Conservation (phyloP, 1,140 invertebrate genomes). For the Hyles euphorbiae region DNA sequence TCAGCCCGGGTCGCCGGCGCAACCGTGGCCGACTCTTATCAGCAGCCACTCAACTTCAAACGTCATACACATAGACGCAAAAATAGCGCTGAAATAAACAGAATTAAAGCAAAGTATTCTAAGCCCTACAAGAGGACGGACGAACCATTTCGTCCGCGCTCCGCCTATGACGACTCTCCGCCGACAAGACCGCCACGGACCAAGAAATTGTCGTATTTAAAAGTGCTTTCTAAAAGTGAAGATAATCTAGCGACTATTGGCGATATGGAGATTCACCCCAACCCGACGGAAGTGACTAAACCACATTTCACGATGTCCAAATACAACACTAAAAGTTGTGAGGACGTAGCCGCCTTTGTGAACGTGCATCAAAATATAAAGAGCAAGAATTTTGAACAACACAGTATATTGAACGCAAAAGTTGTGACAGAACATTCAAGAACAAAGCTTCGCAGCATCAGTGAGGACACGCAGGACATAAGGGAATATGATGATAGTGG, state of each 20-base stretch:
- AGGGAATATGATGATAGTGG: conserved; percentile 52
- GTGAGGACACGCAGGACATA: conserved; percentile 40
- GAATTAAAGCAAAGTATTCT: conserved; percentile 72
- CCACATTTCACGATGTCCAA: conserved; percentile 41
- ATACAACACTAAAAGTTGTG: conserved; percentile 62
- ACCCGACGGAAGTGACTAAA: conserved; percentile 31
- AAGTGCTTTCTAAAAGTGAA: conserved; percentile 54
- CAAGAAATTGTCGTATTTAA: conserved; percentile 48
- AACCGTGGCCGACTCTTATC: conserved; percentile 66
- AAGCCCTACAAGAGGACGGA: conserved; percentile 52
- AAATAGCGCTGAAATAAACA: conserved; percentile 71
- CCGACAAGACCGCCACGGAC: conserved; percentile 50
- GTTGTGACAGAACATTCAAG: conserved; percentile 23
- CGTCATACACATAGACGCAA: conserved; percentile 68
- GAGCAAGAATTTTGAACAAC: conserved; percentile 59
- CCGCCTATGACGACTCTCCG: conserved; percentile 31
- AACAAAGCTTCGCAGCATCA: conserved; percentile 49
- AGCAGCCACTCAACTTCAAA: conserved; percentile 67
- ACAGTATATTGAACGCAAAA: conserved; percentile 61
- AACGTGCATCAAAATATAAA: conserved; percentile 47
- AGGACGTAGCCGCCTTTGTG: conserved; percentile 61
- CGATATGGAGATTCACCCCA: conserved; percentile 42
- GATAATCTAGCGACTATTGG: conserved; percentile 53
- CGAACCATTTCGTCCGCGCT: conserved; percentile 36
- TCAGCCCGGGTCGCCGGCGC: conserved; percentile 64